Conservation (phyloP, 2,888 invertebrate species). For the Watsonalla binaria region DNA sequence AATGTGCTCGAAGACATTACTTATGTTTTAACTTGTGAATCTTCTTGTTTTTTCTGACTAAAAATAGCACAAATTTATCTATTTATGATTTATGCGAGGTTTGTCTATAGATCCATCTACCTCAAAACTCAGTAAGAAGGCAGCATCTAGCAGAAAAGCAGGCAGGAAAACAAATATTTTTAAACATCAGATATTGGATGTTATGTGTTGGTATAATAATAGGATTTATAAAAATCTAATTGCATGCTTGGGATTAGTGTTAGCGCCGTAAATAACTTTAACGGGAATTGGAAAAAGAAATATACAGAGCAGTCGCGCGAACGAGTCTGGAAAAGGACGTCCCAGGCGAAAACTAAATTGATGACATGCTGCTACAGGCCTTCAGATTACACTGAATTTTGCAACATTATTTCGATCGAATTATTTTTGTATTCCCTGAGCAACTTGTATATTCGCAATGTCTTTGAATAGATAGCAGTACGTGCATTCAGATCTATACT, state of each 20-base stretch:
- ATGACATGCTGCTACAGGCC: neutral
- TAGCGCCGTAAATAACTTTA: neutral
- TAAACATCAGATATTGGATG: too few species aligned
- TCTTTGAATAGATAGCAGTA: too few species aligned
- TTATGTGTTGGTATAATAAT: too few species aligned
- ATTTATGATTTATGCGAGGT: too few species aligned
- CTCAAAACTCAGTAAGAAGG: too few species aligned
- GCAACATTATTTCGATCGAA: neutral
- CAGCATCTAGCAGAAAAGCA: too few species aligned
- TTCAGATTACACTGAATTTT: neutral
- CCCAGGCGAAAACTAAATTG: neutral
- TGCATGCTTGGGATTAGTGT: neutral
- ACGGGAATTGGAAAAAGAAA: neutral
- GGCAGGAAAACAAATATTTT: too few species aligned
- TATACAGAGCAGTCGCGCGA: neutral
- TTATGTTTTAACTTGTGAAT: constrained; percentile 17
- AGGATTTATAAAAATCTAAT: neutral
- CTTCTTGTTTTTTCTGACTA: neutral
- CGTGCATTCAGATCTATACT: too few species aligned
- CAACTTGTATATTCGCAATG: too few species aligned
- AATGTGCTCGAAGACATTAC: constrained; percentile 17
- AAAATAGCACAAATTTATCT: too few species aligned
- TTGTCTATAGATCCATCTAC: too few species aligned
- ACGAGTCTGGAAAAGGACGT: neutral
- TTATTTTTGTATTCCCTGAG: too few species aligned